These are phyloP conservation scores for Spodoptera frugiperda DNA, from an alignment of 1,140 invertebrate species.

Conservation along the genomic window DNA sequence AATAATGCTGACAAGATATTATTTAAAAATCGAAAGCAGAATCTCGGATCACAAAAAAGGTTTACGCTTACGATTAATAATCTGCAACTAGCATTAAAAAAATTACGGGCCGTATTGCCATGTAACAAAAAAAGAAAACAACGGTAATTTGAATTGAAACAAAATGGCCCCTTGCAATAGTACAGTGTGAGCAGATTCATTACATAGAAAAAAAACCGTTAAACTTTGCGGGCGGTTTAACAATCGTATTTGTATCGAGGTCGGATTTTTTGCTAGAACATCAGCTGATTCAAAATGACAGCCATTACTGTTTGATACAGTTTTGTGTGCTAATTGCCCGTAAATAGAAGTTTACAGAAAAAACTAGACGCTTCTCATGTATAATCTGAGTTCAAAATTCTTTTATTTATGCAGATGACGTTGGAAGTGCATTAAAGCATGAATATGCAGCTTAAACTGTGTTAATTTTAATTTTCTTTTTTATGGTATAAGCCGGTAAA, in stretches of 20 bases:
- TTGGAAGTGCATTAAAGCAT: too few relatives aligned
- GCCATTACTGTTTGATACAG: slow-evolving; percentile 4
- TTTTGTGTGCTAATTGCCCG: background rate
- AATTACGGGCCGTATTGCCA: background rate
- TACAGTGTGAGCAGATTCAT: slow-evolving; percentile 3
- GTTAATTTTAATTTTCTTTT: too few relatives aligned
- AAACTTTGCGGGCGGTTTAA: slow-evolving; percentile 37
- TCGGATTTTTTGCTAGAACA: slow-evolving; percentile 38
- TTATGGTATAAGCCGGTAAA: too few relatives aligned
- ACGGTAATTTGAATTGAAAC: slow-evolving; percentile 28
- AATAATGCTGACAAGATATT: too few relatives aligned
- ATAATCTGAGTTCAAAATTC: too few relatives aligned
- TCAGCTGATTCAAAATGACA: slow-evolving; percentile 15
- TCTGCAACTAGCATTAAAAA: background rate
- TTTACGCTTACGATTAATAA: background rate
- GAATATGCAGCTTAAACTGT: too few relatives aligned
- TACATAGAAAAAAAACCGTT: slow-evolving; percentile 30
- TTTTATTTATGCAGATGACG: too few relatives aligned
- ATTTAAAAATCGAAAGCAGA: background rate
- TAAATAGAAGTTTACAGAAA: too few relatives aligned
- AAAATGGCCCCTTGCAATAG: slow-evolving; percentile 21
- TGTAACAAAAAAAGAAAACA: slow-evolving; percentile 23
- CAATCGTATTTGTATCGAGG: slow-evolving; percentile 42
- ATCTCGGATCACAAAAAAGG: background rate
- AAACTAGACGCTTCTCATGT: too few relatives aligned